phyloP scores from a whole-genome alignment of 1,140 invertebrate genomes.

The Drosophila subpulchrella region DNA sequence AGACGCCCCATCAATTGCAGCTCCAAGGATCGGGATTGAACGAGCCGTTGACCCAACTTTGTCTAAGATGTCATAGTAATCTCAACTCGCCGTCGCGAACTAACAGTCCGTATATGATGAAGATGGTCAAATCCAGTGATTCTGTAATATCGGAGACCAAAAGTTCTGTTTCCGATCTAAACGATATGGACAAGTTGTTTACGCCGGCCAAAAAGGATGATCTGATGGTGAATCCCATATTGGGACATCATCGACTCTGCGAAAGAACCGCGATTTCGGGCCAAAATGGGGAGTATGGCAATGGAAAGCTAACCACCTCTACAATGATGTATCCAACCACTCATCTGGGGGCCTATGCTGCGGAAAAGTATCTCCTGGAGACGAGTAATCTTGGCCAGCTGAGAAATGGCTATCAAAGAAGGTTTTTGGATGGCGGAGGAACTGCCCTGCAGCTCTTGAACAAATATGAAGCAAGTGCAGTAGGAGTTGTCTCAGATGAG shows the following conservation, averaged over 20 bases:
- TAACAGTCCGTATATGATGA: constrained; percentile 84
- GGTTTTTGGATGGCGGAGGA: constrained; percentile 76
- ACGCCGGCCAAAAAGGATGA: constrained; percentile 83
- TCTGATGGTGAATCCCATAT: constrained; percentile 85
- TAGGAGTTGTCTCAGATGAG: constrained; percentile 25
- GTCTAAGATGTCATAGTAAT: constrained; percentile 86
- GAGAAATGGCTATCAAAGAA: constrained; percentile 59
- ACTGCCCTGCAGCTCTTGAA: constrained; percentile 69
- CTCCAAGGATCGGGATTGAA: constrained; percentile 16
- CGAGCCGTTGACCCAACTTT: constrained; percentile 86
- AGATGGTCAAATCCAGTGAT: constrained; percentile 83
- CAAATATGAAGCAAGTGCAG: constrained; percentile 29
- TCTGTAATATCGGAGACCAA: constrained; percentile 84
- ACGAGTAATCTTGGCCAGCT: constrained; percentile 68
- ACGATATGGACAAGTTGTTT: constrained; percentile 82
- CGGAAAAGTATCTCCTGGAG: constrained; percentile 75
- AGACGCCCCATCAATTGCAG: constrained; percentile 84
- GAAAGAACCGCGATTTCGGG: constrained; percentile 73
- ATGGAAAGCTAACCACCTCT: constrained; percentile 56
- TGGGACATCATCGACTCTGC: constrained; percentile 87
- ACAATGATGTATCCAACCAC: constrained; percentile 76
- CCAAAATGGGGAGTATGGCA: constrained; percentile 27
- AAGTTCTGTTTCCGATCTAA: constrained; percentile 82
- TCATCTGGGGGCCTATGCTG: constrained; percentile 69
- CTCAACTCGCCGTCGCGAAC: constrained; percentile 83